Conservation (phyloP, 2,888 invertebrate species). For the Ichneumoninae sp. region DNA sequence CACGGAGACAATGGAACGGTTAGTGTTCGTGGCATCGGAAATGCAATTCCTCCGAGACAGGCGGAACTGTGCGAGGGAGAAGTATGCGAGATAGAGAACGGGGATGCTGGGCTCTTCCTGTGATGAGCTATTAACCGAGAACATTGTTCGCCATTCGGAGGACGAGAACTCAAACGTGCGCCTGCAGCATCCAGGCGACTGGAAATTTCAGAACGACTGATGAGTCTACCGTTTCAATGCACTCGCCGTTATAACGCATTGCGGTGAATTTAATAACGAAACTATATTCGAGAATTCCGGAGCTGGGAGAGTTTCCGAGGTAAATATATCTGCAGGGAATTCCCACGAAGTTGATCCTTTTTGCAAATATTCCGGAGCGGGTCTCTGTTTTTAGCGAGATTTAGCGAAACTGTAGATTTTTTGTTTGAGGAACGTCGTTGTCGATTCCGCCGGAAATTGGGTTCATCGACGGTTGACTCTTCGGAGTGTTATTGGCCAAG, state of each 20-base stretch:
- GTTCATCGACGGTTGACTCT: background rate
- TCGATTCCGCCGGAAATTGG: too few relatives aligned
- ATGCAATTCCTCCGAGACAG: constrained; percentile 44
- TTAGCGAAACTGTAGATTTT: background rate
- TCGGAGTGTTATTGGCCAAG: background rate
- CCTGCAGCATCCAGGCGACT: background rate
- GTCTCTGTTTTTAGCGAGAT: too few relatives aligned
- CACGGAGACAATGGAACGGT: constrained; percentile 50
- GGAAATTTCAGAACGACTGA: background rate
- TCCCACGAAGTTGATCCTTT: background rate
- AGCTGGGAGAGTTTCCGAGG: background rate
- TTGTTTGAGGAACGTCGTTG: background rate
- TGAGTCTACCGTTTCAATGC: background rate
- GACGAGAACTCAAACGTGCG: constrained; percentile 2
- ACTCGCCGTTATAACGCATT: background rate
- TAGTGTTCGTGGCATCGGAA: constrained; percentile 49
- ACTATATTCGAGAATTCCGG: background rate
- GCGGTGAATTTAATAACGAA: background rate
- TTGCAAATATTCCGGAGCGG: background rate
- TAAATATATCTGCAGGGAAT: background rate
- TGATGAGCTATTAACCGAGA: constrained; percentile 52
- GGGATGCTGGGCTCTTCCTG: constrained; percentile 16
- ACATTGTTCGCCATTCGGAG: constrained; percentile 21
- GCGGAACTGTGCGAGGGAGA: constrained; percentile 21
- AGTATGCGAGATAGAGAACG: background rate